phyloP scores from a whole-genome alignment of 2,797 vertebrate species.

The Gephyroberyx darwinii region DNA sequence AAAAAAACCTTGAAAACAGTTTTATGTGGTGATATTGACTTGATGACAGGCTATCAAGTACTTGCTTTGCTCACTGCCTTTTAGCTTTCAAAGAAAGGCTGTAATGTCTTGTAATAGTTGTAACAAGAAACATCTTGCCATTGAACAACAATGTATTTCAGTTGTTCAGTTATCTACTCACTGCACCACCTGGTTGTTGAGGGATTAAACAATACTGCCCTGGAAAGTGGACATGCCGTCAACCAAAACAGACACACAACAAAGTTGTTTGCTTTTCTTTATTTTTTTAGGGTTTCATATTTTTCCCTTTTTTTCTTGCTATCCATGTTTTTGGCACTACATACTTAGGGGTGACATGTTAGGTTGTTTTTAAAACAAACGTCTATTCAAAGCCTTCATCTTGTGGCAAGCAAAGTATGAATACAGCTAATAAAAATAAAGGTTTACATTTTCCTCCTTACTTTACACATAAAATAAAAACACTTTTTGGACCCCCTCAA shows the following conservation, averaged over 20 bases:
- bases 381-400: slow-evolving; percentile 91
- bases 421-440: slow-evolving; percentile 99
- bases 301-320: slow-evolving; percentile 60
- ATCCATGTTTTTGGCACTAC: slow-evolving; percentile 92
- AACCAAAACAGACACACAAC: slow-evolving; percentile 27
- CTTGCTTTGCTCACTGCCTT: too few species aligned
- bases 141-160: too few species aligned
- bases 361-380: slow-evolving; percentile 91
- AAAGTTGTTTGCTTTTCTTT: slow-evolving; percentile 64
- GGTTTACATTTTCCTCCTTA: slow-evolving; percentile 89
- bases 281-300: slow-evolving; percentile 51
- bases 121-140: too few species aligned
- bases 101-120: too few species aligned
- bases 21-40: too few species aligned
- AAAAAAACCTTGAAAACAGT: too few species aligned
- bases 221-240: neutral
- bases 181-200: too few species aligned
- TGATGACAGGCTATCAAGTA: too few species aligned
- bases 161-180: too few species aligned
- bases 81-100: too few species aligned
- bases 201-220: neutral
- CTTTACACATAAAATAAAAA: slow-evolving; percentile 98
- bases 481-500: slow-evolving; percentile 89
- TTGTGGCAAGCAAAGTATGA: slow-evolving; percentile 94
- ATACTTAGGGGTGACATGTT: slow-evolving; percentile 88